Percentiles rank a stretch among this genome's conserved stretches.
Conservation (phyloP, 2,797 vertebrate species). For the Neomorphus geoffroyi region DNA sequence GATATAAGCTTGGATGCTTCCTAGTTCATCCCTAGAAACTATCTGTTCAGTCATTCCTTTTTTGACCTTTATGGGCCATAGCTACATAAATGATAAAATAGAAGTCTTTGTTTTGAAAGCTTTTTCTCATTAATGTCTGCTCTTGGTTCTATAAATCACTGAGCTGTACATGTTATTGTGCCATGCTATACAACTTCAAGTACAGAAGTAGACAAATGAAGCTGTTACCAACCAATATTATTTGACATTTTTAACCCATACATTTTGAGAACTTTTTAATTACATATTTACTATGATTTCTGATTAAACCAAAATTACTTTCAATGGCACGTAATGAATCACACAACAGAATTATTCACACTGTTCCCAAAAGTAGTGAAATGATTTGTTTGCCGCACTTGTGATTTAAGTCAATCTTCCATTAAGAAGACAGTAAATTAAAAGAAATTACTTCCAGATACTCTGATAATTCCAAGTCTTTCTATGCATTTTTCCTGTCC, state of each 20-base stretch:
- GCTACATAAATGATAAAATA: conserved; percentile 10
- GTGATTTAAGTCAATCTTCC: background rate
- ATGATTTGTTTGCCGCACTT: background rate
- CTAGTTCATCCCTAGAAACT: background rate
- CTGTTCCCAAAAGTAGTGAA: background rate
- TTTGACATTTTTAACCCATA: conserved; percentile 33
- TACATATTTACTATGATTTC: conserved; percentile 13
- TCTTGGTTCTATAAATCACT: conserved; percentile 26
- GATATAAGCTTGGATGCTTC: background rate
- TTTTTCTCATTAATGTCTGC: conserved; percentile 47
- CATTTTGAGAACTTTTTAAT: conserved; percentile 27
- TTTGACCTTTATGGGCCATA: background rate
- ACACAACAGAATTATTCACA: background rate
- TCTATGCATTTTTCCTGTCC: background rate
- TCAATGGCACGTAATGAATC: conserved; percentile 2
- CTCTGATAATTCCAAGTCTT: background rate
- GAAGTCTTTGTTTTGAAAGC: conserved; percentile 49
- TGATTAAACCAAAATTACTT: conserved; percentile 29
- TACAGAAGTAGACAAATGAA: conserved; percentile 23
- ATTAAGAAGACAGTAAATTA: background rate
- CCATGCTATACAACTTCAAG: background rate
- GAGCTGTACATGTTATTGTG: background rate
- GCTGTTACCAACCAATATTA: background rate
- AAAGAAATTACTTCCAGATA: background rate
- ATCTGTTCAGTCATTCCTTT: background rate